Evolutionary conservation across 1,140 invertebrate genomes (phyloP).

Genomic region (Drosophila mayri): DNA sequence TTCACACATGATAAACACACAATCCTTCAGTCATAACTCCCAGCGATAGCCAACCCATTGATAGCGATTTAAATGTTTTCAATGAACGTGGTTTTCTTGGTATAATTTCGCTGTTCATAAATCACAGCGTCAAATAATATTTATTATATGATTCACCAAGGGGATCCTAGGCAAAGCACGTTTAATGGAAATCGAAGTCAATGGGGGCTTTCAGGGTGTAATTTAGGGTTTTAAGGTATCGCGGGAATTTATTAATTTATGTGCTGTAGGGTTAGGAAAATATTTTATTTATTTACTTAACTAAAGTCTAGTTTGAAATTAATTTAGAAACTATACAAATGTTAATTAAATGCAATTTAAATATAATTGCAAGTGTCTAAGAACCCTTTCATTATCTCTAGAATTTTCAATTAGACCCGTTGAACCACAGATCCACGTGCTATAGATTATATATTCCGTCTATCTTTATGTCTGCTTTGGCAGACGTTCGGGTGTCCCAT

Average conservation of each 20-base stretch:
- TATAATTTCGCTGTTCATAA: conserved; percentile 5
- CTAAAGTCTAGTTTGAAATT: no score
- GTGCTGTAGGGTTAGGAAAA: background rate
- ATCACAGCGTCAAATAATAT: background rate
- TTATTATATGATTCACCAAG: conserved; percentile 1
- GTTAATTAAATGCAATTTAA: no score
- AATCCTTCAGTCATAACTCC: no score
- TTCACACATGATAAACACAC: background rate
- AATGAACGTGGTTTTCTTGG: conserved; percentile 18
- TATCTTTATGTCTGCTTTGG: conserved; percentile 29
- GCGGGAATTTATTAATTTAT: background rate
- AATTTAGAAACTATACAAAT: no score
- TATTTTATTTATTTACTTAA: background rate
- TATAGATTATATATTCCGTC: conserved; percentile 5
- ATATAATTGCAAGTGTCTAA: background rate
- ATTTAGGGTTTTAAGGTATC: background rate
- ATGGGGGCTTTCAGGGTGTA: background rate
- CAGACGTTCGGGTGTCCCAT: conserved; percentile 22
- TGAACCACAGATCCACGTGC: conserved; percentile 30
- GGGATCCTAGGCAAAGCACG: conserved; percentile 1
- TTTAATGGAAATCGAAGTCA: conserved; percentile 12
- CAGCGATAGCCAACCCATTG: background rate
- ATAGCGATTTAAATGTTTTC: conserved; percentile 12
- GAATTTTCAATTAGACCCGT: conserved; percentile 13
- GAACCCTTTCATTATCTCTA: background rate